A percentile compares a stretch with the other conserved stretches of the same genome.
These are phyloP conservation scores for Spisula subtruncata DNA, from an alignment of 2,888 invertebrate genomes.

Conservation along the genomic window DNA sequence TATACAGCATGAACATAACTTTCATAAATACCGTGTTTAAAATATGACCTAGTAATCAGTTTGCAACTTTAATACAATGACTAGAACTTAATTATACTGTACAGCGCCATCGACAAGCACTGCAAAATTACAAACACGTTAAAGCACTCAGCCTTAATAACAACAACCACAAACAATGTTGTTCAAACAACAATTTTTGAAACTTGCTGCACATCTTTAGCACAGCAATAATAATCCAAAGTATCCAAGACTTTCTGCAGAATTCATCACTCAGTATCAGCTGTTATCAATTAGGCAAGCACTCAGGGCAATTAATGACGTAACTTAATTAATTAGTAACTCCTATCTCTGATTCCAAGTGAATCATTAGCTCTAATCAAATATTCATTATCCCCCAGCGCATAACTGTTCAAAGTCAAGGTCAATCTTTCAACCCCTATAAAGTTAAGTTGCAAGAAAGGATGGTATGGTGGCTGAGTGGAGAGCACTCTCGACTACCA, in stretches of 20 bases:
- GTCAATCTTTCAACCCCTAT: no score
- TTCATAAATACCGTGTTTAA: no score
- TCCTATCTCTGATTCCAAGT: neutral
- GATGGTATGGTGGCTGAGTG: no score
- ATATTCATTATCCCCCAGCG: neutral
- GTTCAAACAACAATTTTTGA: neutral
- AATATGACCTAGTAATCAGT: no score
- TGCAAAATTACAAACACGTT: neutral
- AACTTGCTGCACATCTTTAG: neutral
- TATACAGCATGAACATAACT: no score
- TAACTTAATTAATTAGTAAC: neutral
- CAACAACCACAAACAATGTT: neutral
- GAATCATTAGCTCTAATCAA: neutral
- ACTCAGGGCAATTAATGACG: neutral
- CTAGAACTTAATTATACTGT: no score
- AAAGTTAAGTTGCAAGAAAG: no score
- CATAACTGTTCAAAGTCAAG: no score
- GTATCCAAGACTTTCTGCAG: neutral
- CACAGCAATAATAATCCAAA: neutral
- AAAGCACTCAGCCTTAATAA: neutral
- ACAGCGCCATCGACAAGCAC: no score
- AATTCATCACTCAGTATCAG: neutral
- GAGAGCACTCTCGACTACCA: no score
- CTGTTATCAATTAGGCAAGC: slow-evolving; percentile 26
- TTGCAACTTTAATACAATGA: no score